Percentiles rank a stretch among this genome's conserved stretches.
phyloP scores from a whole-genome alignment of 2,797 vertebrate genomes.

The Anniella stebbinsi region DNA sequence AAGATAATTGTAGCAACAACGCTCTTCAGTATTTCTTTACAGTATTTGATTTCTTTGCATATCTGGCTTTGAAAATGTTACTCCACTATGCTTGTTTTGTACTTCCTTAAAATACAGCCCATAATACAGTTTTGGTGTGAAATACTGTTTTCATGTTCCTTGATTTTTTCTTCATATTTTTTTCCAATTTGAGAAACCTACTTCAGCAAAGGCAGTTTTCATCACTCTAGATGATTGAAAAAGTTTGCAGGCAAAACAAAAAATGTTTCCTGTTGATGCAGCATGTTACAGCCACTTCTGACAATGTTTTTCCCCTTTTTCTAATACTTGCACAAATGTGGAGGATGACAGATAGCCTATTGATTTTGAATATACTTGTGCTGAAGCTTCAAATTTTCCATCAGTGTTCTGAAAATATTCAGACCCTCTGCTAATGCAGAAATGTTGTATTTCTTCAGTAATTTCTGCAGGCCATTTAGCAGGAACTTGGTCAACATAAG shows the following conservation, averaged over 20 bases:
- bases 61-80: no score
- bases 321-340: neutral
- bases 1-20: neutral
- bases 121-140: neutral
- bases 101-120: no score
- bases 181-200: neutral
- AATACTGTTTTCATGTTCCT: neutral
- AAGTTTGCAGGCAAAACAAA: neutral
- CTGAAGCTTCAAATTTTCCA: neutral
- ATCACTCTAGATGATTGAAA: neutral
- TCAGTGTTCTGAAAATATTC: neutral
- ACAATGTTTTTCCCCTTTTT: neutral
- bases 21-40: neutral
- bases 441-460: no score
- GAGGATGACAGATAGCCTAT: neutral
- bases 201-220: neutral
- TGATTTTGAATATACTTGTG: neutral
- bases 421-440: neutral
- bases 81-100: neutral
- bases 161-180: neutral
- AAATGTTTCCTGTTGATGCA: neutral
- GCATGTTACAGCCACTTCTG: neutral
- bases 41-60: no score
- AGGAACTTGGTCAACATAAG: no score
- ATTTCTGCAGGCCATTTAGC: no score